Evolutionary conservation across 2,113 vertebrate genomes (phyloP).

Genomic region (Rhinoptilus africanus): DNA sequence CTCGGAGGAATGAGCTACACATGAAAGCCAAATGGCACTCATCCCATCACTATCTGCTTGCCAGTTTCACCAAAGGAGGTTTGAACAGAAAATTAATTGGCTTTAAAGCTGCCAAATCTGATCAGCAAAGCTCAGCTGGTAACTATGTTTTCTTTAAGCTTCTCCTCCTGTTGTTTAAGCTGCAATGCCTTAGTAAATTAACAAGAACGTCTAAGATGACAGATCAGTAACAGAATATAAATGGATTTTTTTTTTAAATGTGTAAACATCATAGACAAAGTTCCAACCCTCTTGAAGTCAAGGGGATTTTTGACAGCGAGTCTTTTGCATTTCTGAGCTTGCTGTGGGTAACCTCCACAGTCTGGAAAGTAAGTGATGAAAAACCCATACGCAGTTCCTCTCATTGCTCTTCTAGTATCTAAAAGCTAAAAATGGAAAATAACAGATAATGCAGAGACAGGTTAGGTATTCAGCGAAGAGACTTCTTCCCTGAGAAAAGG

Average conservation of each 20-base stretch:
- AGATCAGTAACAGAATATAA: constrained; percentile 30
- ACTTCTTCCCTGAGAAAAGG: neutral
- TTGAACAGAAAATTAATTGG: constrained; percentile 65
- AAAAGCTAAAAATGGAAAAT: neutral
- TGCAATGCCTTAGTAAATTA: neutral
- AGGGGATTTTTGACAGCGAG: neutral
- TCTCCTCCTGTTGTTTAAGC: constrained; percentile 18
- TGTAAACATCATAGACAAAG: neutral
- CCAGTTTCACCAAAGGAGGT: constrained; percentile 4
- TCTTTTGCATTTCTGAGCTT: neutral
- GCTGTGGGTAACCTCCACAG: neutral
- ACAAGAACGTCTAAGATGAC: neutral
- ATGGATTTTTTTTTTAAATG: neutral
- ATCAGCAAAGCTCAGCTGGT: constrained; percentile 49
- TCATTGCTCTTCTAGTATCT: neutral
- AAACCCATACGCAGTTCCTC: neutral
- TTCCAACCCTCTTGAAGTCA: neutral
- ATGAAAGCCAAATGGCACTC: neutral
- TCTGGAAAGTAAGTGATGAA: neutral
- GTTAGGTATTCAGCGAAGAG: neutral
- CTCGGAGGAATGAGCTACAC: neutral
- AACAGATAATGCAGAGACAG: neutral
- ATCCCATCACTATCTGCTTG: constrained; percentile 13
- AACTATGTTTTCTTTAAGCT: constrained; percentile 38
- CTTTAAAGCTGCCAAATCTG: constrained; percentile 56